Percentiles rank a stretch among this genome's conserved stretches.
Conservation (phyloP, 2,797 vertebrate species). For the Luscinia luscinia region DNA sequence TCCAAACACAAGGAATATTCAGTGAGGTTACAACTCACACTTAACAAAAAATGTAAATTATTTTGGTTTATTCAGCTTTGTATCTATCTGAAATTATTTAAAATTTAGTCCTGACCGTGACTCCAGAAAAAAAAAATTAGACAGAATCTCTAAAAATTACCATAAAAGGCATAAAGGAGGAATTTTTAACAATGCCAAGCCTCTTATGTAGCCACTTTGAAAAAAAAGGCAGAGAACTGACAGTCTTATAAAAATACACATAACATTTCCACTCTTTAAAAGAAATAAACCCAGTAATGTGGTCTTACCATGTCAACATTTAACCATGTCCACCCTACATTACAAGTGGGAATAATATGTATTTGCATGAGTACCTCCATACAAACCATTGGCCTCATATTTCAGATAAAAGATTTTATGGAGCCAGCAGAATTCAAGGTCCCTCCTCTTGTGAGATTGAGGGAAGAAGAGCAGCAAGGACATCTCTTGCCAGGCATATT, state of each 20-base stretch:
- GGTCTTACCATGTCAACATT: not conserved
- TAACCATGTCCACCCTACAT: not conserved
- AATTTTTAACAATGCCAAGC: not conserved
- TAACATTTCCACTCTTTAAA: slow-evolving; percentile 12
- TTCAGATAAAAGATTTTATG: not conserved
- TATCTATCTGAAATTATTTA: not conserved
- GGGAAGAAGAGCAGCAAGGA: not conserved
- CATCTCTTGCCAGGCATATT: not conserved
- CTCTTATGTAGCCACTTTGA: not conserved
- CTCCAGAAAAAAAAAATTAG: not conserved
- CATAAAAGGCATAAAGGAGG: slow-evolving; percentile 59
- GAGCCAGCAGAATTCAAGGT: not conserved
- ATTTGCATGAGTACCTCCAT: not conserved
- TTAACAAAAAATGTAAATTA: not conserved
- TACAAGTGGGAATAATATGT: not conserved
- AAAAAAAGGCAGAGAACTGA: not conserved
- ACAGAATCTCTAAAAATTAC: not conserved
- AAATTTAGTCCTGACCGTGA: not conserved
- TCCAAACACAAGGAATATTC: not conserved
- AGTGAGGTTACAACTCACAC: not conserved
- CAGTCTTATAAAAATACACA: slow-evolving; percentile 20
- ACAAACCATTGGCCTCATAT: not conserved
- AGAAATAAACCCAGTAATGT: not conserved
- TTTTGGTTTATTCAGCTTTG: slow-evolving; percentile 6
- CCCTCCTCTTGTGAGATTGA: not conserved